A percentile compares a stretch with the other conserved stretches of the same genome.
Evolutionary conservation across 1,140 invertebrate species (phyloP).

Genomic region (Probaryconus sp.): DNA sequence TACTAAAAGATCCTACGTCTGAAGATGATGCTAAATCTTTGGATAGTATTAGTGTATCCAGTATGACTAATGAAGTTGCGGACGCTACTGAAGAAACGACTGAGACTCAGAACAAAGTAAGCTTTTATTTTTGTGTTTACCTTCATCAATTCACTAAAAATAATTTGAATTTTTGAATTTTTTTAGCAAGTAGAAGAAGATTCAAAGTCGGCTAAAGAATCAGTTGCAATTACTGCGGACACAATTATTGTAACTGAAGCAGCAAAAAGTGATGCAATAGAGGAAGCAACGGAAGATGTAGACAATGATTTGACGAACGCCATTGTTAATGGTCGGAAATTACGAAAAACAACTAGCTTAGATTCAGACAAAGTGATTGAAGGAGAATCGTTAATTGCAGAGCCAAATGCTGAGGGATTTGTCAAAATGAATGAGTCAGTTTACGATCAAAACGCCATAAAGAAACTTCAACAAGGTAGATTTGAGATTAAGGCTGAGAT

Average conservation of each 20-base stretch:
- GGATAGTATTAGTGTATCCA: slow-evolving; percentile 76
- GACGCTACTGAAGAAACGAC: slow-evolving; percentile 67
- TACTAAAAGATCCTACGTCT: slow-evolving; percentile 80
- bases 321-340: slow-evolving; percentile 44
- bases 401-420: slow-evolving; percentile 65
- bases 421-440: slow-evolving; percentile 67
- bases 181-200: slow-evolving; percentile 47
- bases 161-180: too few species aligned
- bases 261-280: slow-evolving; percentile 23
- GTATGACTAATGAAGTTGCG: slow-evolving; percentile 71
- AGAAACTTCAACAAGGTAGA: slow-evolving; percentile 80
- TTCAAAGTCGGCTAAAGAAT: slow-evolving; percentile 41
- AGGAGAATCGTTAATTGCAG: slow-evolving; percentile 61
- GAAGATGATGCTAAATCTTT: slow-evolving; percentile 80
- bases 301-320: slow-evolving; percentile 35
- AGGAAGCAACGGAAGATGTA: slow-evolving; percentile 54
- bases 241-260: slow-evolving; percentile 61
- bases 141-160: not conserved
- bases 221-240: not conserved
- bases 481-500: slow-evolving; percentile 83
- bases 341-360: slow-evolving; percentile 45
- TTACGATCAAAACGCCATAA: slow-evolving; percentile 73
- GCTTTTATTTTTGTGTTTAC: not conserved
- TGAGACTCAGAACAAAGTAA: slow-evolving; percentile 26
- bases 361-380: slow-evolving; percentile 66